phyloP scores from a whole-genome alignment of 2,797 vertebrate genomes.

The Calcarius lapponicus region DNA sequence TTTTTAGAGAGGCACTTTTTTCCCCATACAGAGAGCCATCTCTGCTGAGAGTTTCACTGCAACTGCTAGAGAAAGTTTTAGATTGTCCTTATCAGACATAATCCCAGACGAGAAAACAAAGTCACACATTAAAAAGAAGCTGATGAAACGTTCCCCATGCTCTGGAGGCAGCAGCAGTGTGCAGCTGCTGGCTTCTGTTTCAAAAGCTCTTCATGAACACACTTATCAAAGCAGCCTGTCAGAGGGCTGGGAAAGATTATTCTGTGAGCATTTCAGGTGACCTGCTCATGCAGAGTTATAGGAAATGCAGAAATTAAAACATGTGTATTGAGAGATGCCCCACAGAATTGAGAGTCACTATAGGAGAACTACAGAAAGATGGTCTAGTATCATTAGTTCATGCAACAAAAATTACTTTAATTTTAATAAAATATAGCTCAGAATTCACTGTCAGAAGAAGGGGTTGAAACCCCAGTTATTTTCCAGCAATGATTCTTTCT shows the following conservation, averaged over 20 bases:
- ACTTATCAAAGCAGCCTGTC: background rate
- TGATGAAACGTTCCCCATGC: background rate
- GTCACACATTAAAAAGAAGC: background rate
- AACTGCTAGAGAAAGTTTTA: constrained; percentile 1
- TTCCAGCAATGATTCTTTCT: background rate
- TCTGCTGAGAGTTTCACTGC: background rate
- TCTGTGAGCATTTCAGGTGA: background rate
- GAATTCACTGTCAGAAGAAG: background rate
- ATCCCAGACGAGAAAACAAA: constrained; percentile 35
- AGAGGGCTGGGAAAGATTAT: background rate
- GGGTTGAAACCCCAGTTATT: background rate
- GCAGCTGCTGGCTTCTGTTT: constrained; percentile 8
- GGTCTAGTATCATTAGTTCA: background rate
- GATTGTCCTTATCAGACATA: background rate
- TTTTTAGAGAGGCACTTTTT: background rate
- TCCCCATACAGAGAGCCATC: background rate
- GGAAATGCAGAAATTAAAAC: background rate
- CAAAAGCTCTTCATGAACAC: background rate
- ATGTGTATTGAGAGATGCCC: background rate
- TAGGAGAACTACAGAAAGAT: background rate
- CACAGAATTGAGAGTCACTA: background rate
- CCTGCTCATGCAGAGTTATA: background rate
- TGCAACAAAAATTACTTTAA: background rate
- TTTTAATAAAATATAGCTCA: background rate
- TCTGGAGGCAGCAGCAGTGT: background rate